These are phyloP conservation scores for Bicyclus anynana DNA, from an alignment of 1,140 invertebrate species.

Conservation along the genomic window DNA sequence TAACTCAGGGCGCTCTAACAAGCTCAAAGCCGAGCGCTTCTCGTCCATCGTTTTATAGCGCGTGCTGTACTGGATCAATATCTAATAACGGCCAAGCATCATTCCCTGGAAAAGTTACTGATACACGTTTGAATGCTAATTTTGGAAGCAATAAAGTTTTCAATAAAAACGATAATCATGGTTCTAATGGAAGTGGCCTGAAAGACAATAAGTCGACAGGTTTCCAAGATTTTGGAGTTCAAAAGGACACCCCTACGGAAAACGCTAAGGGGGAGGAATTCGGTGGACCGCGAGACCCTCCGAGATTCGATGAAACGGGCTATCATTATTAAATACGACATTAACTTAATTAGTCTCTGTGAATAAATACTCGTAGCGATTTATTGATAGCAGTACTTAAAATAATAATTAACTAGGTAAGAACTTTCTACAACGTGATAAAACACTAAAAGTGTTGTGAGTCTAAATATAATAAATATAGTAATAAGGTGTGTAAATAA, in stretches of 20 bases:
- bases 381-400: no score
- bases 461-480: neutral
- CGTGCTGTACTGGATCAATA: conserved; percentile 8
- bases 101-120: neutral
- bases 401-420: no score
- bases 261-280: conserved; percentile 41
- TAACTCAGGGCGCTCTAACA: conserved; percentile 3
- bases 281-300: conserved; percentile 44
- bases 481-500: neutral
- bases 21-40: neutral
- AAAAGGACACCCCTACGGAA: conserved; percentile 19
- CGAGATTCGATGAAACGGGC: conserved; percentile 53
- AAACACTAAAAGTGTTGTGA: neutral
- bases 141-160: neutral
- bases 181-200: neutral
- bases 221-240: neutral
- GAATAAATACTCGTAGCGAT: no score
- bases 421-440: neutral
- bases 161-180: conserved; percentile 1
- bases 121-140: neutral
- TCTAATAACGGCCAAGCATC: neutral
- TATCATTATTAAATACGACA: conserved; percentile 63
- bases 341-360: no score
- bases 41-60: conserved; percentile 10
- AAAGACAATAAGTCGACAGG: neutral